phyloP scores from a whole-genome alignment of 2,113 vertebrate genomes.

The Salminus brasiliensis region DNA sequence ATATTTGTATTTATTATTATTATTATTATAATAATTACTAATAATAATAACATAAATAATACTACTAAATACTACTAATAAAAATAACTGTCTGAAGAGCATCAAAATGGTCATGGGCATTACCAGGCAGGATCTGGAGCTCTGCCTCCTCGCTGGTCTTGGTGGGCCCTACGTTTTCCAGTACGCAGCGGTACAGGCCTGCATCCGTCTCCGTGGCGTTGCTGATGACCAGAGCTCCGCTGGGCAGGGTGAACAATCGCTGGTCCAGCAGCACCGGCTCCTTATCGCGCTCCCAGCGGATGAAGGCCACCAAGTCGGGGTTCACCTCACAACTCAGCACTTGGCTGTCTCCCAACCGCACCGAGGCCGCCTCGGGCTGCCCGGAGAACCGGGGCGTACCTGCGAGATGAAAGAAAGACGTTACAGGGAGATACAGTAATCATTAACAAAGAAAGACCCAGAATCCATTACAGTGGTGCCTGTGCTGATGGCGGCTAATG shows the following conservation, averaged over 20 bases:
- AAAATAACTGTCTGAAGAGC: too few species aligned
- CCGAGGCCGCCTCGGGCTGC: conserved; percentile 80
- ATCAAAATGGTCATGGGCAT: background rate
- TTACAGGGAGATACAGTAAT: background rate
- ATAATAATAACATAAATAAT: too few species aligned
- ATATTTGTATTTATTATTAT: too few species aligned
- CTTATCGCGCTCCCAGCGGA: conserved; percentile 88
- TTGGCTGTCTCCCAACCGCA: conserved; percentile 76
- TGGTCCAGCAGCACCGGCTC: conserved; percentile 71
- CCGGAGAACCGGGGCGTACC: conserved; percentile 88
- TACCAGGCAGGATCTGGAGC: conserved; percentile 87
- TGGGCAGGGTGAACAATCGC: conserved; percentile 78
- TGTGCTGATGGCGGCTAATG: background rate
- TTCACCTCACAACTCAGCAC: conserved; percentile 88
- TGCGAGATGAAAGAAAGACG: conserved; percentile 58
- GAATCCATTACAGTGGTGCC: background rate
- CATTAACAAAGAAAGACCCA: background rate
- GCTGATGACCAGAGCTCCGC: conserved; percentile 84
- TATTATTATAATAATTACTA: too few species aligned
- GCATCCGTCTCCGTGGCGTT: conserved; percentile 82
- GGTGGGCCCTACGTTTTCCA: conserved; percentile 82
- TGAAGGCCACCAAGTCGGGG: conserved; percentile 82
- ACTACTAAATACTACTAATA: too few species aligned
- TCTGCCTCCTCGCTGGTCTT: conserved; percentile 92
- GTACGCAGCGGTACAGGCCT: conserved; percentile 87